Percentiles rank a stretch among this genome's conserved stretches.
Evolutionary conservation across 30 jellyfish, hydroid and myxozoan genomes (phyloP).

Genomic region (Nemopilema nomurai): DNA sequence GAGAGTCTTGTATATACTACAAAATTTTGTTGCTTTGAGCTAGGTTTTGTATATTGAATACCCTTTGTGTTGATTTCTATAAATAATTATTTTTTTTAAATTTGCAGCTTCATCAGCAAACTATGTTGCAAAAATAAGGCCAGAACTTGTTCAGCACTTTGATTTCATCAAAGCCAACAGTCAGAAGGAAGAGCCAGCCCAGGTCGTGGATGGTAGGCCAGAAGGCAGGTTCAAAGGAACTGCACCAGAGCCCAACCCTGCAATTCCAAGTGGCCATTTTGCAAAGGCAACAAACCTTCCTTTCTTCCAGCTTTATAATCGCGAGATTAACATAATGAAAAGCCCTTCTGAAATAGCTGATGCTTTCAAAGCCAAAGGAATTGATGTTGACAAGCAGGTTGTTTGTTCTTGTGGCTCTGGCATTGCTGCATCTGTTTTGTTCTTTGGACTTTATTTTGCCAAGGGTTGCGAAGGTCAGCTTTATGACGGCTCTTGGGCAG

Average conservation of each 20-base stretch:
- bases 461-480: slow-evolving; percentile 44
- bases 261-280: slow-evolving; percentile 76
- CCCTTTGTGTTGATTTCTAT: too few species aligned
- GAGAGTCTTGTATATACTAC: too few species aligned
- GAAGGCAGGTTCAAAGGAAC: slow-evolving; percentile 71
- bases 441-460: slow-evolving; percentile 28
- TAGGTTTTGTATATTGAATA: too few species aligned
- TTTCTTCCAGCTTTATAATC: slow-evolving; percentile 33
- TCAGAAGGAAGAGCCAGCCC: slow-evolving; percentile 37
- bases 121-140: slow-evolving; percentile 47
- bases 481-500: slow-evolving; percentile 78
- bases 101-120: slow-evolving; percentile 28
- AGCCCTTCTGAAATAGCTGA: slow-evolving; percentile 36
- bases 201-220: slow-evolving; percentile 73
- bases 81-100: too few species aligned
- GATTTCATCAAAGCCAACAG: slow-evolving; percentile 66
- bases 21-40: too few species aligned
- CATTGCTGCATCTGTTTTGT: slow-evolving; percentile 57
- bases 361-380: slow-evolving; percentile 42
- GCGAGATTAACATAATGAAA: slow-evolving; percentile 52
- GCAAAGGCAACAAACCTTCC: slow-evolving; percentile 62
- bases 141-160: slow-evolving; percentile 67
- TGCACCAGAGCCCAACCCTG: slow-evolving; percentile 80
- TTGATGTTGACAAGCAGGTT: slow-evolving; percentile 62
- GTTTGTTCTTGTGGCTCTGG: slow-evolving; percentile 70